Conservation (phyloP, 2,888 invertebrate species). For the Parascotia fuliginaria region DNA sequence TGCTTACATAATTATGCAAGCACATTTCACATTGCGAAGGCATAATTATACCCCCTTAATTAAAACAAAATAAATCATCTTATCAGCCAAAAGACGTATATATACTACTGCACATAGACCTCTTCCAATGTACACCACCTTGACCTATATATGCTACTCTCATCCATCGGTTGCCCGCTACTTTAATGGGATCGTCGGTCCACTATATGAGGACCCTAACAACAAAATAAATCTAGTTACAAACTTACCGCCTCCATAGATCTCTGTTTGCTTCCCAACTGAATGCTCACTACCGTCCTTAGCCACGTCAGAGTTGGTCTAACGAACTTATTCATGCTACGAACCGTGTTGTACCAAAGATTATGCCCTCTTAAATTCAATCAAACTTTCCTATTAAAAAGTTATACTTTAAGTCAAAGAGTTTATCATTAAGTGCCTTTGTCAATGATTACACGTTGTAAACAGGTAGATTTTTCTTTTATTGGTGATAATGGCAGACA, state of each 20-base stretch:
- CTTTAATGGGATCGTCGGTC: too few species aligned
- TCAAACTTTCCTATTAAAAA: slow-evolving; percentile 69
- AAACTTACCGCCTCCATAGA: slow-evolving; percentile 6
- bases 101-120: too few species aligned
- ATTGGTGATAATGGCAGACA: too few species aligned
- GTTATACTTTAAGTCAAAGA: slow-evolving; percentile 35
- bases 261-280: slow-evolving; percentile 8
- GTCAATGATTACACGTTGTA: neutral
- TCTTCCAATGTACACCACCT: too few species aligned
- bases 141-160: too few species aligned
- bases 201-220: too few species aligned
- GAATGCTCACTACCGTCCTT: slow-evolving; percentile 11
- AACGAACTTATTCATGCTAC: slow-evolving; percentile 60
- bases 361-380: slow-evolving; percentile 65
- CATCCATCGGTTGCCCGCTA: too few species aligned
- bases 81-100: too few species aligned
- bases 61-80: too few species aligned
- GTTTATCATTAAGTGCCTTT: neutral
- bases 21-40: too few species aligned
- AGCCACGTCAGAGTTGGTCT: slow-evolving; percentile 41
- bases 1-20: too few species aligned
- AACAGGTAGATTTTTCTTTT: neutral
- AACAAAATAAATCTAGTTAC: neutral
- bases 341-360: slow-evolving; percentile 51
- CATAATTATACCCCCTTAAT: too few species aligned